phyloP scores from a whole-genome alignment of 2,113 vertebrate species.

The Pipa parva region DNA sequence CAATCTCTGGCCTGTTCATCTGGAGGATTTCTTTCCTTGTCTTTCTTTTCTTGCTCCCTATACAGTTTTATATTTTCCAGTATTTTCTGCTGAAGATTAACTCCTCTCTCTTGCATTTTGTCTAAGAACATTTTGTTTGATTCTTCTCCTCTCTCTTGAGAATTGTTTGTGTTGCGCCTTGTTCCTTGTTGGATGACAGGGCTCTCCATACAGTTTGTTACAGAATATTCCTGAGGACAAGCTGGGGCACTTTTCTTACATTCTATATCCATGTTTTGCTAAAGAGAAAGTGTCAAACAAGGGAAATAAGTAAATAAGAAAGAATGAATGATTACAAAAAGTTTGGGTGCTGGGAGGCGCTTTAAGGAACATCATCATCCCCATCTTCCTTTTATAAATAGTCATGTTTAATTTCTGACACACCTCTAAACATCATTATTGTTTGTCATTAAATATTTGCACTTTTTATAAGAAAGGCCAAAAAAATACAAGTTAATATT shows the following conservation, averaged over 20 bases:
- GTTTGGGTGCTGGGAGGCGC: too few species aligned
- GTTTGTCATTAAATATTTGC: too few species aligned
- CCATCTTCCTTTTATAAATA: too few species aligned
- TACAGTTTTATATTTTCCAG: conserved; percentile 40
- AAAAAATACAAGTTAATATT: too few species aligned
- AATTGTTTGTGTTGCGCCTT: background rate
- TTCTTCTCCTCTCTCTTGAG: background rate
- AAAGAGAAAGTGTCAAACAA: too few species aligned
- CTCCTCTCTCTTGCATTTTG: conserved; percentile 55
- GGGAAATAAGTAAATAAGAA: conserved; percentile 26
- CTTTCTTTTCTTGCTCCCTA: conserved; percentile 50
- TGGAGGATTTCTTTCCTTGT: conserved; percentile 41
- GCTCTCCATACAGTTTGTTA: background rate
- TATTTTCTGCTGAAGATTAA: conserved; percentile 54
- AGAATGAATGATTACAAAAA: too few species aligned
- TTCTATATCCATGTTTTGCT: conserved; percentile 42
- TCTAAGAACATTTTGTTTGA: conserved; percentile 58
- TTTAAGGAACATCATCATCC: too few species aligned
- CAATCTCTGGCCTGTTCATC: conserved; percentile 61
- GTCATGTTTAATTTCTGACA: too few species aligned
- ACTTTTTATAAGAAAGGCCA: too few species aligned
- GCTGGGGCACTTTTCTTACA: background rate
- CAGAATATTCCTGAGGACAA: conserved; percentile 2
- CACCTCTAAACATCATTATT: too few species aligned
- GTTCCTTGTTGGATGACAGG: background rate